Evolutionary conservation across 1,140 invertebrate species (phyloP).

Genomic region (Orchestia grillus): DNA sequence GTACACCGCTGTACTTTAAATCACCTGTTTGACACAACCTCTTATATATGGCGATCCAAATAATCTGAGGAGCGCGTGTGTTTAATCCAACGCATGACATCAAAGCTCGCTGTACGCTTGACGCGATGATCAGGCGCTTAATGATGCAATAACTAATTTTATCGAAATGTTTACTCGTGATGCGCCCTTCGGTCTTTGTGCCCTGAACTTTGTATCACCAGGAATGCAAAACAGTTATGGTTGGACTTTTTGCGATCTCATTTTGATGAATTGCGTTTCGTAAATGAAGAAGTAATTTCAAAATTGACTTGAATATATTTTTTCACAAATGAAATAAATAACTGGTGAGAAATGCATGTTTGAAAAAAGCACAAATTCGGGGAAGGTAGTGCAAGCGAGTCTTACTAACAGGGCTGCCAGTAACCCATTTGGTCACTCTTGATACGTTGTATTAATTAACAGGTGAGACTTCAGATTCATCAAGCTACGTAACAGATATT

Average conservation of each 20-base stretch:
- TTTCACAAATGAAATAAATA: too few species aligned
- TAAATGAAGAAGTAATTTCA: neutral
- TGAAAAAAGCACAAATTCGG: too few species aligned
- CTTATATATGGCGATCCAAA: neutral
- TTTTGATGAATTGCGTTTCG: neutral
- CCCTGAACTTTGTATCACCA: neutral
- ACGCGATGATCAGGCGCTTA: neutral
- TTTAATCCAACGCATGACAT: neutral
- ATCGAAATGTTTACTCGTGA: neutral
- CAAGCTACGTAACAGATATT: too few species aligned
- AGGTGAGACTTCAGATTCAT: too few species aligned
- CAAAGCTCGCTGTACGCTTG: neutral
- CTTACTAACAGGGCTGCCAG: too few species aligned
- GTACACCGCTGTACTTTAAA: neutral
- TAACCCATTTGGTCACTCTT: too few species aligned
- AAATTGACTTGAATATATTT: too few species aligned
- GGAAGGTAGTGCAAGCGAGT: too few species aligned
- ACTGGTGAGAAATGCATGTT: too few species aligned
- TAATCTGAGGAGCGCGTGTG: neutral
- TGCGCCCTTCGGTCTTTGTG: neutral
- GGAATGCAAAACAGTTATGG: neutral
- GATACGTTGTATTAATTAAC: too few species aligned
- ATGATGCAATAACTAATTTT: neutral
- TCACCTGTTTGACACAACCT: neutral
- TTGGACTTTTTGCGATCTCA: neutral